Base-by-base conservation (phyloP, 2,797 vertebrate species). In the Novumbra hubbsi region DNA sequence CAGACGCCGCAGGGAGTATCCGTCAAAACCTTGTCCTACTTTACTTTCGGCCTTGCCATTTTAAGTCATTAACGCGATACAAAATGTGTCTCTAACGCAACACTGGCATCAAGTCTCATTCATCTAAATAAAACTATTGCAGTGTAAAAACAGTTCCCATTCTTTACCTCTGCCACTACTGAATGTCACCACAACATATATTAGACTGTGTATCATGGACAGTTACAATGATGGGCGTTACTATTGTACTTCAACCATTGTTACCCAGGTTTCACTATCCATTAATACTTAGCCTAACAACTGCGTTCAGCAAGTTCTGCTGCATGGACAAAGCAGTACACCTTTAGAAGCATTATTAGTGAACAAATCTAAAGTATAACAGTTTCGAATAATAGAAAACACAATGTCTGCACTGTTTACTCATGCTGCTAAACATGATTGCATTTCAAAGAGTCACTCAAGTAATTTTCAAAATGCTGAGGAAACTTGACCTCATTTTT, bases 401-500 rank as follows among this genome's bases (percentile, higher is more conserved):
- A 70, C 75, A 73, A 71, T 63, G 81, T 87, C 81, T 82, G 19
- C 74, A 38, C 32, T 69, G 78, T 94, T 94, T 93, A 89, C 88
- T 91, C 90, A 89, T 80, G 75, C 77, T 91, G 88, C 71, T 88
- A 72, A 73, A 81, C 77, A 88, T 89, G 90, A 91, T 92, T 93
- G 90, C 84, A 85, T 94, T 94, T 95, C 91, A 92, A 91, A 94
- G 84, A 88, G 67, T 80, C 89, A 77, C 85, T 78, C 81, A 91
- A 91, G 83, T 88, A 93, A 90, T 93, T 90, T 80, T 88, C 79
- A 89, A 91, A 92, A 92, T 91, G 88, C 91, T 90, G 88, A 88
- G 88, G 89, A 93, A 94, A 93, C 81, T 73, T 91, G 89, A 90
- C 90, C 90, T 92, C 87, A 74, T 90, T 94, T 55, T 93, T 84